Conservation (phyloP, 2,113 vertebrate genomes). For the Cottus gobio region DNA sequence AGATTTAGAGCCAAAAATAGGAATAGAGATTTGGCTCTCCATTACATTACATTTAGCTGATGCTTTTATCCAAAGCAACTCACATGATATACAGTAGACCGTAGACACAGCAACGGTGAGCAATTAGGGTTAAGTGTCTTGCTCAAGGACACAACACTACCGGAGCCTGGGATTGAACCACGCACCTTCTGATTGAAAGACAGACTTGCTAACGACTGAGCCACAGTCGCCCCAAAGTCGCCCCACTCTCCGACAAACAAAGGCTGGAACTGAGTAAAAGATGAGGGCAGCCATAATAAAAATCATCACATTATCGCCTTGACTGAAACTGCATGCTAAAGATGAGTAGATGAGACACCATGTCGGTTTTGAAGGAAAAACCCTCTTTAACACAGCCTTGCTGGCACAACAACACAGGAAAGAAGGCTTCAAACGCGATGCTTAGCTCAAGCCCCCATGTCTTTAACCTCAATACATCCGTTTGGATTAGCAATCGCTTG, state of each 20-base stretch:
- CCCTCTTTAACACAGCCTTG: constrained; percentile 12
- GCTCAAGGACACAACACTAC: too few relatives aligned
- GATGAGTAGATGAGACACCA: constrained; percentile 15
- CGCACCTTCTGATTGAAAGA: too few relatives aligned
- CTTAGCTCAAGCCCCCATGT: neutral
- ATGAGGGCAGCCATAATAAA: constrained; percentile 58
- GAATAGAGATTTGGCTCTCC: neutral
- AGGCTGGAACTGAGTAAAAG: constrained; percentile 21
- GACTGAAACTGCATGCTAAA: neutral
- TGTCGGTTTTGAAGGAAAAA: neutral
- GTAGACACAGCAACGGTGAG: too few relatives aligned
- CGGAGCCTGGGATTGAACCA: too few relatives aligned
- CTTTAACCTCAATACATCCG: neutral
- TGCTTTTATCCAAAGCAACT: too few relatives aligned
- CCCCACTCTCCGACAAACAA: constrained; percentile 28
- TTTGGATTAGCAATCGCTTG: neutral
- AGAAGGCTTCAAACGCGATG: constrained; percentile 16
- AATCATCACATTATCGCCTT: neutral
- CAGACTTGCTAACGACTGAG: too few relatives aligned
- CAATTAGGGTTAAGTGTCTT: too few relatives aligned
- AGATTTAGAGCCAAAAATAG: constrained; percentile 58
- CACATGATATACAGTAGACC: too few relatives aligned
- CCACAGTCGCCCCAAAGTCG: too few relatives aligned
- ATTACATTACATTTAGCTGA: too few relatives aligned
- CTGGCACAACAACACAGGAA: constrained; percentile 21